A percentile compares a stretch with the other conserved stretches of the same genome.
These are phyloP conservation scores for Geotrupes spiniger DNA, from an alignment of 2,888 invertebrate species.

Conservation along the genomic window DNA sequence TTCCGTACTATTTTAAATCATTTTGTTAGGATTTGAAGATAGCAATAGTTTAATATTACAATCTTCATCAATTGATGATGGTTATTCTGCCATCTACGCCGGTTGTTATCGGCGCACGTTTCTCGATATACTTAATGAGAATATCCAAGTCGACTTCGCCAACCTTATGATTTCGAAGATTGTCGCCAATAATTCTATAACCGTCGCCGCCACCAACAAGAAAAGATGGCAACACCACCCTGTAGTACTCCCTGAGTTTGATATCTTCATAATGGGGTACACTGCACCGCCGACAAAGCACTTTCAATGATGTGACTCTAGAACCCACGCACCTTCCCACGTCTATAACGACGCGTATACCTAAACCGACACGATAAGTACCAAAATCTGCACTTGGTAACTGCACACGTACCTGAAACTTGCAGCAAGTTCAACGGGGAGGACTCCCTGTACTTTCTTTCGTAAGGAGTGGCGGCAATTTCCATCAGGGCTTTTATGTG, in stretches of 20 bases:
- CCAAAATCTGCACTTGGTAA: too few relatives aligned
- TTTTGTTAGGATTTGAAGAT: too few relatives aligned
- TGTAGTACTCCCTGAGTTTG: conserved; percentile 55
- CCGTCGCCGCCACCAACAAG: conserved; percentile 68
- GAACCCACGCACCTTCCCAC: conserved; percentile 56
- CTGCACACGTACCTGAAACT: conserved; percentile 51
- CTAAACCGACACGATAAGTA: too few relatives aligned
- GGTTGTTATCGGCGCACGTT: conserved; percentile 52
- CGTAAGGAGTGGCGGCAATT: conserved; percentile 51
- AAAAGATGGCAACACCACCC: conserved; percentile 59
- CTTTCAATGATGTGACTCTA: conserved; percentile 56
- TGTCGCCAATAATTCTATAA: conserved; percentile 53
- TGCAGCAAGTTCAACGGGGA: conserved; percentile 58
- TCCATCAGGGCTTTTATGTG: conserved; percentile 49
- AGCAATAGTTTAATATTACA: too few relatives aligned
- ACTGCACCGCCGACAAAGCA: conserved; percentile 63
- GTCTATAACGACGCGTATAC: conserved; percentile 62
- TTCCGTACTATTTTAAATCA: too few relatives aligned
- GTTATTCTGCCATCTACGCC: conserved; percentile 58
- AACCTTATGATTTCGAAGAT: conserved; percentile 52
- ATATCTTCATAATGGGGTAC: conserved; percentile 63
- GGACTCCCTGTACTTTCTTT: conserved; percentile 28
- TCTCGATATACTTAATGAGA: conserved; percentile 54
- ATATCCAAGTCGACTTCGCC: conserved; percentile 57
- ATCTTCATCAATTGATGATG: too few relatives aligned